Evolutionary conservation across 2,797 vertebrate genomes (phyloP).

Genomic region (Sebastes trivittatus): DNA sequence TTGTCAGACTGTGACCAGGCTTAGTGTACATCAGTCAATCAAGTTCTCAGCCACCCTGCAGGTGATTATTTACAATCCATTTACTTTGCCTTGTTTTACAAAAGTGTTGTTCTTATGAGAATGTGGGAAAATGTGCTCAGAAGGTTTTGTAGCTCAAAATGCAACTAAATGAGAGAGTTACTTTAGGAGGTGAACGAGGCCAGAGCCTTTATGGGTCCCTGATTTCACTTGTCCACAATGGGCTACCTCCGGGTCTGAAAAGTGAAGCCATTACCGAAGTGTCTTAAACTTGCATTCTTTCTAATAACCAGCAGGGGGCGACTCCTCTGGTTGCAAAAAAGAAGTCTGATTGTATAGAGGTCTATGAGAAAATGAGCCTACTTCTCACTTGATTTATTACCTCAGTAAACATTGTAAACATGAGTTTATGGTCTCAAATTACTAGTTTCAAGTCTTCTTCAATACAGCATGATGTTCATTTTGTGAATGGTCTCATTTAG

Average conservation of each 20-base stretch:
- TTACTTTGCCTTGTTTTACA: not conserved
- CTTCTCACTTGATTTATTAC: no score
- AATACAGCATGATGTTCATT: no score
- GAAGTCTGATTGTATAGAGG: no score
- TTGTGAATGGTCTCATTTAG: accelerated
- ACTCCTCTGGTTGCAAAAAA: no score
- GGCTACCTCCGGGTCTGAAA: no score
- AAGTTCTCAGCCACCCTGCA: not conserved
- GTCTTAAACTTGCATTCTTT: no score
- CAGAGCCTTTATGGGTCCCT: not conserved
- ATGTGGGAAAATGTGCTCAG: not conserved
- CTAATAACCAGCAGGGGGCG: no score
- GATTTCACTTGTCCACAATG: not conserved
- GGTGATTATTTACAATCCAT: constrained; percentile 22
- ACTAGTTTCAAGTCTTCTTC: no score
- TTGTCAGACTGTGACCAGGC: constrained; percentile 13
- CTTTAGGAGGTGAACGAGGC: not conserved
- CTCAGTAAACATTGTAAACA: no score
- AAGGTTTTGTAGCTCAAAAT: not conserved
- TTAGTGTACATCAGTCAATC: constrained; percentile 8
- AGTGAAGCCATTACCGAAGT: no score
- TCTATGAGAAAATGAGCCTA: no score
- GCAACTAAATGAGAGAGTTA: not conserved
- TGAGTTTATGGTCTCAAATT: no score
- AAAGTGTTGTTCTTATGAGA: not conserved